These are phyloP conservation scores for Micropoecilia bifurca DNA, from an alignment of 2,797 vertebrate genomes.

Conservation along the genomic window DNA sequence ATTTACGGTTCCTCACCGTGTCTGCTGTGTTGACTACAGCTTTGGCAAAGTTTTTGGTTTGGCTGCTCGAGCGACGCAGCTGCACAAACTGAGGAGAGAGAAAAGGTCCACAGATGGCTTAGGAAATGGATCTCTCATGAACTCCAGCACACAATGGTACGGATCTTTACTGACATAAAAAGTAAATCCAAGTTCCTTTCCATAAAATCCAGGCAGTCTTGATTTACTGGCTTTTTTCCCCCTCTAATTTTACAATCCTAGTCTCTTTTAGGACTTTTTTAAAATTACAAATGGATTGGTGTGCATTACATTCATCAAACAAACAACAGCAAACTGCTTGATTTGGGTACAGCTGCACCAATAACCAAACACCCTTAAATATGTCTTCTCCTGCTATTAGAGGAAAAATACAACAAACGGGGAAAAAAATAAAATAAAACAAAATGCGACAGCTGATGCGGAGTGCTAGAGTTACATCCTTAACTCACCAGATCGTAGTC, in stretches of 20 bases:
- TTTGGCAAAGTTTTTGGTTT: conserved; percentile 96
- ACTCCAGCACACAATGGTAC: conserved; percentile 3
- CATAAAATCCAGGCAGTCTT: not conserved
- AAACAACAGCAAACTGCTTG: not conserved
- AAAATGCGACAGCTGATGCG: not conserved
- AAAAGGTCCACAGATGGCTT: conserved; percentile 51
- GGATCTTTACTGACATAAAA: not conserved
- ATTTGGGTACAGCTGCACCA: not conserved
- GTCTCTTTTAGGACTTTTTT: not conserved
- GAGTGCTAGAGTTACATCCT: not conserved
- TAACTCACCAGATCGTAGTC: conserved; percentile 86
- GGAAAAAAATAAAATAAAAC: not conserved
- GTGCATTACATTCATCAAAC: not conserved
- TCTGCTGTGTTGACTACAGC: conserved; percentile 94
- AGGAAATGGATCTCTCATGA: conserved; percentile 18
- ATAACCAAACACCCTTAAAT: not conserved
- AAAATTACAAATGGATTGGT: not conserved
- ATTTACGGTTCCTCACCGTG: conserved; percentile 81
- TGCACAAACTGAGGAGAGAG: conserved; percentile 82
- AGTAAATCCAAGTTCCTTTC: not conserved
- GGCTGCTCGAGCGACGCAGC: conserved; percentile 86
- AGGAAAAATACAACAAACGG: not conserved
- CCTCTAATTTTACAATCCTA: not conserved
- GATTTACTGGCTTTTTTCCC: not conserved
- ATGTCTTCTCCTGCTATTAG: not conserved